A percentile compares a stretch with the other conserved stretches of the same genome.
phyloP scores from a whole-genome alignment of 2,797 vertebrate species.

The Petrocephalus sullivani region DNA sequence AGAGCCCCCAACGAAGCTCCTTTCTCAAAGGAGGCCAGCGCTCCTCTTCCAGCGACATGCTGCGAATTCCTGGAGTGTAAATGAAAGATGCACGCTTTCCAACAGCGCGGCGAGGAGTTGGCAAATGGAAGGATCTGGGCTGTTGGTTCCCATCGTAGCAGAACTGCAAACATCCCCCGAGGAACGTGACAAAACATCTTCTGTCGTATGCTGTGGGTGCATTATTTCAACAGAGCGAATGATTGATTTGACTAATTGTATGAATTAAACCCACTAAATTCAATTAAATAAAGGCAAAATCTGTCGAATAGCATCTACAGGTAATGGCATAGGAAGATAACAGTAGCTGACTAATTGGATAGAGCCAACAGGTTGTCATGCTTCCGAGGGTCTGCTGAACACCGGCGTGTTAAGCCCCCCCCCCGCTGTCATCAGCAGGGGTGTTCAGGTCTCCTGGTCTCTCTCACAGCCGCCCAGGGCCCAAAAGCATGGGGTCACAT shows the following conservation, averaged over 20 bases:
- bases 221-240: neutral
- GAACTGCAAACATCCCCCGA: slow-evolving; percentile 5
- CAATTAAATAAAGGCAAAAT: neutral
- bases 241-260: slow-evolving; percentile 10
- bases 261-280: slow-evolving; percentile 1
- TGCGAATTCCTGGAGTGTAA: neutral
- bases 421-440: neutral
- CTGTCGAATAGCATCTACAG: neutral
- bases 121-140: slow-evolving; percentile 11
- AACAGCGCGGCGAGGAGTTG: neutral
- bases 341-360: neutral
- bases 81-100: neutral
- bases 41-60: neutral
- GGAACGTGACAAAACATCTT: slow-evolving; percentile 3
- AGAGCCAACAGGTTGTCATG: neutral
- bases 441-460: neutral
- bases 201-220: neutral
- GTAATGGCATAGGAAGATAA: neutral
- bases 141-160: slow-evolving; percentile 2
- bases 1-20: neutral
- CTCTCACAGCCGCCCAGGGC: neutral
- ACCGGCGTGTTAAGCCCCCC: neutral
- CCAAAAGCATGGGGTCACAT: neutral
- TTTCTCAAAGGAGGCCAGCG: no score
- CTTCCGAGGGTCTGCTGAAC: neutral